These are phyloP conservation scores for Pardalotus punctatus DNA, from an alignment of 2,113 vertebrate species.

Conservation along the genomic window DNA sequence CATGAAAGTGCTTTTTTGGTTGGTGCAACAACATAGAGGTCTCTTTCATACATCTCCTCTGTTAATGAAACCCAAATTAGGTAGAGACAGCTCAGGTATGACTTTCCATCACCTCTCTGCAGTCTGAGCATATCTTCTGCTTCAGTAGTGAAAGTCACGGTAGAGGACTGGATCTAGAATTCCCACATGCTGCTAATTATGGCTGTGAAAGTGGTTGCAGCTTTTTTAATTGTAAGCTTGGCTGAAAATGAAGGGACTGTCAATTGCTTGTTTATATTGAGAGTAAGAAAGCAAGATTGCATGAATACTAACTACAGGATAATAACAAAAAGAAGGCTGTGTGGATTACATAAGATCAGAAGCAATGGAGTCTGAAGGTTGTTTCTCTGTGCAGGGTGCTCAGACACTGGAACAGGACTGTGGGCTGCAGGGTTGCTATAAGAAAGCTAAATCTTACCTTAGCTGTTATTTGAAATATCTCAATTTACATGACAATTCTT, in stretches of 20 bases:
- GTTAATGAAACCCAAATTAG: not conserved
- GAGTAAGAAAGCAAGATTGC: not conserved
- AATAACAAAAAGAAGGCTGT: not conserved
- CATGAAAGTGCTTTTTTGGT: not conserved
- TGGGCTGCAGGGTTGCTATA: not conserved
- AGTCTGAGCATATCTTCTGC: not conserved
- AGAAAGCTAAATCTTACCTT: not conserved
- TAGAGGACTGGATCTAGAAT: not conserved
- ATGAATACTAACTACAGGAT: conserved; percentile 6
- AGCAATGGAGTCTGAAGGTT: not conserved
- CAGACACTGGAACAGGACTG: not conserved
- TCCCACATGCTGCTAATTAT: not conserved
- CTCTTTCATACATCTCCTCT: not conserved
- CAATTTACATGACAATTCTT: not conserved
- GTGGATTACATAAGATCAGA: not conserved
- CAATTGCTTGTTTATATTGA: conserved; percentile 25
- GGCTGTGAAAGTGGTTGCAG: not conserved
- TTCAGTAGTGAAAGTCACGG: not conserved
- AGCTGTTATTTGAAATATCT: not conserved
- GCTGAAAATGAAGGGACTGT: not conserved
- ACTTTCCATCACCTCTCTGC: not conserved
- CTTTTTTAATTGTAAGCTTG: conserved; percentile 1
- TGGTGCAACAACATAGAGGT: not conserved
- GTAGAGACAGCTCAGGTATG: not conserved
- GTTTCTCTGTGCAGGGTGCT: not conserved